These are phyloP conservation scores for Gobio gobio DNA, from an alignment of 2,113 vertebrate species.

Conservation along the genomic window DNA sequence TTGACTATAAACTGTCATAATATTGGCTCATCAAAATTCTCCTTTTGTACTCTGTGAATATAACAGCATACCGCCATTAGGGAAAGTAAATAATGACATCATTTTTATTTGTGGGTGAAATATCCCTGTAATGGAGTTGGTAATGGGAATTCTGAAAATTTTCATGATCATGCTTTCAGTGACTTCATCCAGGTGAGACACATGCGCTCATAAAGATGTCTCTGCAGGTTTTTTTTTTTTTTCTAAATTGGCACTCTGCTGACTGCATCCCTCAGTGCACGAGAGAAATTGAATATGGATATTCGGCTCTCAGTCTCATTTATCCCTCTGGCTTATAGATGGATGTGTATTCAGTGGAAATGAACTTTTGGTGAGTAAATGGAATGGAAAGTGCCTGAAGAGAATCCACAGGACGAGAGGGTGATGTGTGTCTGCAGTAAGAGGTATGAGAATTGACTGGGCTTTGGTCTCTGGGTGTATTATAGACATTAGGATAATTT, in stretches of 20 bases:
- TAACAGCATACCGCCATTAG: not conserved
- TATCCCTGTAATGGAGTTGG: not conserved
- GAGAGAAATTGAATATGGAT: conserved; percentile 56
- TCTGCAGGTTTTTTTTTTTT: conserved; percentile 63
- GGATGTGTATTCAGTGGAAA: conserved; percentile 37
- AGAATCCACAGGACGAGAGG: not conserved
- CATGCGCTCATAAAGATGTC: conserved; percentile 71
- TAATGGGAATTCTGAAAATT: conserved; percentile 26
- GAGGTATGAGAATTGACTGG: not conserved
- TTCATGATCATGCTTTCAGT: conserved; percentile 21
- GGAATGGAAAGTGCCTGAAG: conserved; percentile 31
- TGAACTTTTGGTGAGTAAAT: conserved; percentile 36
- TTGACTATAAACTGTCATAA: not conserved
- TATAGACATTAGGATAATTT: not conserved
- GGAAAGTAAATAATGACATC: not conserved
- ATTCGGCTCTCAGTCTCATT: conserved; percentile 49
- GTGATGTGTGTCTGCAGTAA: not conserved
- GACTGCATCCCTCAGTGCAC: conserved; percentile 70
- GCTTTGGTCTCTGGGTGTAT: conserved; percentile 19
- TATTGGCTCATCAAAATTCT: not conserved
- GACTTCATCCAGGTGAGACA: conserved; percentile 44
- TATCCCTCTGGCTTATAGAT: conserved; percentile 47
- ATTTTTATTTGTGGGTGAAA: not conserved
- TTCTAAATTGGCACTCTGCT: conserved; percentile 71
- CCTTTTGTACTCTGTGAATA: not conserved